A percentile compares a stretch with the other conserved stretches of the same genome.
Conservation (phyloP, 2,888 invertebrate species). For the Nomada ruficornis region DNA sequence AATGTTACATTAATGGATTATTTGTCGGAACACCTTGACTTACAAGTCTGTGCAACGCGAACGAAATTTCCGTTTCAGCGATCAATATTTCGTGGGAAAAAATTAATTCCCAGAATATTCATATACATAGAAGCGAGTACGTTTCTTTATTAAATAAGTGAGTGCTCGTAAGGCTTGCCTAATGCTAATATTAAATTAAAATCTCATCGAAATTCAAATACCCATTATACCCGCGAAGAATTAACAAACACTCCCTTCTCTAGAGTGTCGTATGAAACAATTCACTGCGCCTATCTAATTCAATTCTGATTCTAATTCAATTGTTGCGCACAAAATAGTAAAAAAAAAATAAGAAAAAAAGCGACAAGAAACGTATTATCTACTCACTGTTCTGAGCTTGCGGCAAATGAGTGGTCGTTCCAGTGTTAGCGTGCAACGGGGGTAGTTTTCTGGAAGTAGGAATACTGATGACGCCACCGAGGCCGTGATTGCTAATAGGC, state of each 20-base stretch:
- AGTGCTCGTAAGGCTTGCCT: background rate
- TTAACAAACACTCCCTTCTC: no score
- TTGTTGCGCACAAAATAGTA: background rate
- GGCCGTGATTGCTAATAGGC: slow-evolving; percentile 85
- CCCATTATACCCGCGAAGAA: background rate
- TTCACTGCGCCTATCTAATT: background rate
- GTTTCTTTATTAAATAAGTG: background rate
- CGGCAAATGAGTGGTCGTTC: slow-evolving; percentile 58
- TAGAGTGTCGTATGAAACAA: no score
- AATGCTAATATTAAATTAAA: background rate
- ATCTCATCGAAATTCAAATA: background rate
- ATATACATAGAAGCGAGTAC: background rate
- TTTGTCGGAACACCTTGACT: no score
- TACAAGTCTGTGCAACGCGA: no score
- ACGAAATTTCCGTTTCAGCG: no score
- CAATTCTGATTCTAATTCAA: no score
- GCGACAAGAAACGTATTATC: background rate
- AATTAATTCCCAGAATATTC: background rate
- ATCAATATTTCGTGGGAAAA: no score
- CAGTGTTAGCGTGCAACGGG: slow-evolving; percentile 85
- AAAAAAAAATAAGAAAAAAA: background rate
- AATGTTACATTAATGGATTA: no score
- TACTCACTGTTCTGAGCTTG: slow-evolving; percentile 45
- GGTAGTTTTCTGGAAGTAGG: slow-evolving; percentile 84
- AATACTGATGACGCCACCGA: slow-evolving; percentile 77